Percentiles rank a stretch among this genome's conserved stretches.
These are phyloP conservation scores for Cephonodes hylas DNA, from an alignment of 2,888 invertebrate genomes.

Conservation along the genomic window DNA sequence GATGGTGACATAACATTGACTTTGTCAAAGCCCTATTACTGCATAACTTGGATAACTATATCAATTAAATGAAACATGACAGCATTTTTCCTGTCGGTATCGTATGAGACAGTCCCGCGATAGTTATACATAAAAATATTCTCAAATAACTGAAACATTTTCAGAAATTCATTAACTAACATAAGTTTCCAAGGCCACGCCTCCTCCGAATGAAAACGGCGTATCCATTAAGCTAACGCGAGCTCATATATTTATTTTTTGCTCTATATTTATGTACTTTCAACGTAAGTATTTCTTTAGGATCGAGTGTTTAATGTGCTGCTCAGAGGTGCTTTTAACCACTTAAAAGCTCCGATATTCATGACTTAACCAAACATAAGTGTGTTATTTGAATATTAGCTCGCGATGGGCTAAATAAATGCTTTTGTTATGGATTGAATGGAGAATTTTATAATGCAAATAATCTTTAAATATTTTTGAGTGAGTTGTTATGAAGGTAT, in stretches of 20 bases:
- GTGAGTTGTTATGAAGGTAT: neutral
- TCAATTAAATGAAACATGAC: too few species aligned
- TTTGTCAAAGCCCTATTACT: too few species aligned
- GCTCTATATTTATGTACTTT: constrained; percentile 1
- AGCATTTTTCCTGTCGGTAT: too few species aligned
- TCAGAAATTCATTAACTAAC: neutral
- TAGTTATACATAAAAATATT: too few species aligned
- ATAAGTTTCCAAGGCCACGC: neutral
- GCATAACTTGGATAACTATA: too few species aligned
- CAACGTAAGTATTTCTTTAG: constrained; percentile 11
- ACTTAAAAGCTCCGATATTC: neutral
- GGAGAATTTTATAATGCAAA: neutral
- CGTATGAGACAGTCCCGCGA: too few species aligned
- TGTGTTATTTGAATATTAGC: neutral
- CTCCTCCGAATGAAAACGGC: constrained; percentile 1
- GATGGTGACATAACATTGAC: too few species aligned
- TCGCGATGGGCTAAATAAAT: neutral
- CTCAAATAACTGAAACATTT: too few species aligned
- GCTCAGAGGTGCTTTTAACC: neutral
- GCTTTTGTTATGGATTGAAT: neutral
- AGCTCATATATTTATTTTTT: constrained; percentile 5
- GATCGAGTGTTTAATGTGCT: constrained; percentile 10
- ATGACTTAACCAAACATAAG: neutral
- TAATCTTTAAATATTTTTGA: neutral
- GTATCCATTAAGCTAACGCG: constrained; percentile 5